Base-by-base conservation (phyloP, 2,797 vertebrate species). In the Phalloptychus januarius region DNA sequence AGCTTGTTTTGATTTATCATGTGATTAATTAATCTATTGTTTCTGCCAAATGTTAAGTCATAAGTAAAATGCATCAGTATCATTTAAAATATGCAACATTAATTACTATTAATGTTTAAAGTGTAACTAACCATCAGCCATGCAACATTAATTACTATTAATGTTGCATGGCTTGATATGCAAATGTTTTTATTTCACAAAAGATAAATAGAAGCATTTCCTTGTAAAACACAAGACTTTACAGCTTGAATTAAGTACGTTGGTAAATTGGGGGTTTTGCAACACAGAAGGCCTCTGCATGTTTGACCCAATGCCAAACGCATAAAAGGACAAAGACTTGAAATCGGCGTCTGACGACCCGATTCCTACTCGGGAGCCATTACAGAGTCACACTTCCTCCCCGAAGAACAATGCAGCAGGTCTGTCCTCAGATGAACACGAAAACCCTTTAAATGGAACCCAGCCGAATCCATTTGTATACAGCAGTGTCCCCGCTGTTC, bases 361-460 rank as follows among this genome's bases (percentile, higher is more conserved):
- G 91, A 94, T 96, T 93, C 90, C 84, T 89, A 89, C 91, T 96
- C 96, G 90, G 91, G 96, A 96, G 93, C 94, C 96, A 92, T 96
- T 96, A 95, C 96, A 96, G 93, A 95, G 92, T 90, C 95, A 95
- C 93, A 90, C 95, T 0, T 95, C 94, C 81, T 96, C 97, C 96
- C 96, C 89, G 90, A 96, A 96, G 95, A 97, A 93, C 91, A 96
- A 87, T 94, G 91, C 95, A 54, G 94, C 96, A 91, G 94, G 95
- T 95, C 93, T 96, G 87, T 96, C 96, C 88, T 96, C 95, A 94
- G 97, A 97, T 94, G 95, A 94, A 95, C 96, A 96, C 92, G 95
- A 97, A 97, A 98, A 97, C 94, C 96, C 97, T 96, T 98, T 98
- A 97, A 98, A 97, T 95, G 97, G 97, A 97, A 96, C 96, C 96